Conservation (phyloP, 2,888 invertebrate species). For the Erpobdella octoculata region DNA sequence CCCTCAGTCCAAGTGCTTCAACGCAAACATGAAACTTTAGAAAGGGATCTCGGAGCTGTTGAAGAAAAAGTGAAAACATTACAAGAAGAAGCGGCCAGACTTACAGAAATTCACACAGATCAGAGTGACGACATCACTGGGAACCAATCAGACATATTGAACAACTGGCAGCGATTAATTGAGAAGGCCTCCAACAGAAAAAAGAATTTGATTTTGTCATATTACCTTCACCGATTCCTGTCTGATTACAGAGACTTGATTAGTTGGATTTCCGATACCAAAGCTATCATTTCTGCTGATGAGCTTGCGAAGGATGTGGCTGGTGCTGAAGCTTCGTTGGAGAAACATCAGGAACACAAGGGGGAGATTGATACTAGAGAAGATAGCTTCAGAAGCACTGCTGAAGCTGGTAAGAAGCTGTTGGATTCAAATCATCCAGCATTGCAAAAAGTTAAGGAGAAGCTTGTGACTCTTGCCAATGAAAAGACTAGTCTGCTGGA, state of each 20-base stretch:
- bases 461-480: conserved; percentile 66
- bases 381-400: conserved; percentile 83
- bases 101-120: conserved; percentile 86
- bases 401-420: conserved; percentile 76
- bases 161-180: conserved; percentile 85
- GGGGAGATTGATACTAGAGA: conserved; percentile 97
- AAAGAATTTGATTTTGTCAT: conserved; percentile 83
- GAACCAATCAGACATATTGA: conserved; percentile 83
- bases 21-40: conserved; percentile 90
- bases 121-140: conserved; percentile 82
- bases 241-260: conserved; percentile 81
- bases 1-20: conserved; percentile 93
- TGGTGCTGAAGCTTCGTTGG: conserved; percentile 90
- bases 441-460: conserved; percentile 74
- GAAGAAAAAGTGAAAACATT: conserved; percentile 86
- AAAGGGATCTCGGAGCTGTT: conserved; percentile 88
- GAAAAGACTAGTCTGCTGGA: conserved; percentile 75
- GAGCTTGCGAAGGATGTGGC: conserved; percentile 98
- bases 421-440: conserved; percentile 82
- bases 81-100: conserved; percentile 80
- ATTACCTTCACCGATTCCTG: conserved; percentile 87
- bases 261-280: conserved; percentile 95
- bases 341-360: conserved; percentile 93
- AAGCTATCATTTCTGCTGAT: conserved; percentile 91
- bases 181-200: conserved; percentile 75